Evolutionary conservation across 2,888 invertebrate genomes (phyloP).

Genomic region (Gasteruption jaculator): DNA sequence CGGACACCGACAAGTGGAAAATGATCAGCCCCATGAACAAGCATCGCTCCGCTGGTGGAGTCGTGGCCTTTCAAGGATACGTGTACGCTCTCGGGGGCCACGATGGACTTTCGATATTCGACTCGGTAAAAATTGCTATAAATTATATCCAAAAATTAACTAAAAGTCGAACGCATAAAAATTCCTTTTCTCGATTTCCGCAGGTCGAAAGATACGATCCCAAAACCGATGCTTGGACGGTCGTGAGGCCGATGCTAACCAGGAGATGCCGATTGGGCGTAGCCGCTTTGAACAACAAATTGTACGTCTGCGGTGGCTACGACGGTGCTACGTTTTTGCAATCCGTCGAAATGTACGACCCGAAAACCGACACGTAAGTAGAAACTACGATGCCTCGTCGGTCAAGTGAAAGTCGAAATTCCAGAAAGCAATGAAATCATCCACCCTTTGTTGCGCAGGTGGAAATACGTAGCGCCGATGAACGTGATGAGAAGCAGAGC

Average conservation of each 20-base stretch:
- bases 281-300: constrained; percentile 73
- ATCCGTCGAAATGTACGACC: constrained; percentile 78
- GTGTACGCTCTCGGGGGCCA: constrained; percentile 84
- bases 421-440: constrained; percentile 2
- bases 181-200: constrained; percentile 12
- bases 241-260: constrained; percentile 74
- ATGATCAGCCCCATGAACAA: constrained; percentile 70
- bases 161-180: constrained; percentile 2
- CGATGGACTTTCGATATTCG: constrained; percentile 82
- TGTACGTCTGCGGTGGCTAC: constrained; percentile 82
- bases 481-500: constrained; percentile 77
- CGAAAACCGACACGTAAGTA: constrained; percentile 62
- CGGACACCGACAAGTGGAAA: constrained; percentile 69
- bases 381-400: no score
- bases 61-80: constrained; percentile 66
- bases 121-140: constrained; percentile 61
- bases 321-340: constrained; percentile 79
- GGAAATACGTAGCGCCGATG: constrained; percentile 77
- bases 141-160: neutral
- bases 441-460: constrained; percentile 50
- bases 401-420: constrained; percentile 2
- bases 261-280: constrained; percentile 79
- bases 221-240: constrained; percentile 66
- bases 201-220: constrained; percentile 76
- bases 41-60: constrained; percentile 69